These are phyloP conservation scores for Nibea coibor DNA, from an alignment of 2,113 vertebrate species.

Conservation along the genomic window DNA sequence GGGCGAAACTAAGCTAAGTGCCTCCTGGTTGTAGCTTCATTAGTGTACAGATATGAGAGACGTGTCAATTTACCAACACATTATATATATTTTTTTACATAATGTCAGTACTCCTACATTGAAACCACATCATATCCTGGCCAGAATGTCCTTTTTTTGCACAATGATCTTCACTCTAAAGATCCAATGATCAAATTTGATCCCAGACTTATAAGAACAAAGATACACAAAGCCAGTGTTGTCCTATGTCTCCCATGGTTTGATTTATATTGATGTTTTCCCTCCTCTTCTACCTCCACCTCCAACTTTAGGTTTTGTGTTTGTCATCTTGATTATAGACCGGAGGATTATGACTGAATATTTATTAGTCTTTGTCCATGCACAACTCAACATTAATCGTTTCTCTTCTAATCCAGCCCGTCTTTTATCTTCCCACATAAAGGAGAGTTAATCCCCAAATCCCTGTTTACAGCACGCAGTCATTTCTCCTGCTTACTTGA, in stretches of 20 bases:
- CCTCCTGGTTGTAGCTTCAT: not conserved
- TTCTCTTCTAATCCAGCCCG: conserved; percentile 75
- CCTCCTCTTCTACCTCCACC: conserved; percentile 37
- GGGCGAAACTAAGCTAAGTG: not conserved
- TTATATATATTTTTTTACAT: too few species aligned
- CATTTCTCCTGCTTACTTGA: conserved; percentile 66
- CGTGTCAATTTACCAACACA: not conserved
- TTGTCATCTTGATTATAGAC: conserved; percentile 78
- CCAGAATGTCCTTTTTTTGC: not conserved
- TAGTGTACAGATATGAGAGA: not conserved
- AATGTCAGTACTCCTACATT: too few species aligned
- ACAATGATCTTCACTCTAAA: not conserved
- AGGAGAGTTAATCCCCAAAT: conserved; percentile 81
- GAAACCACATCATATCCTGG: not conserved
- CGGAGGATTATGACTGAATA: conserved; percentile 78
- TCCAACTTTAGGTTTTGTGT: conserved; percentile 59
- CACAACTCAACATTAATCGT: conserved; percentile 80
- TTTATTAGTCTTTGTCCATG: conserved; percentile 80
- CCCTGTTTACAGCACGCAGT: conserved; percentile 76
- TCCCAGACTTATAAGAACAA: conserved; percentile 1
- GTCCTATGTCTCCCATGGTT: not conserved
- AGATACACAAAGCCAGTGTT: conserved; percentile 30
- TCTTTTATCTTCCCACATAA: conserved; percentile 82
- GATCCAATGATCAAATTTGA: not conserved
- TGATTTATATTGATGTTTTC: conserved; percentile 51